These are phyloP conservation scores for Nebria ingens DNA, from an alignment of 1,140 invertebrate genomes.

Conservation along the genomic window DNA sequence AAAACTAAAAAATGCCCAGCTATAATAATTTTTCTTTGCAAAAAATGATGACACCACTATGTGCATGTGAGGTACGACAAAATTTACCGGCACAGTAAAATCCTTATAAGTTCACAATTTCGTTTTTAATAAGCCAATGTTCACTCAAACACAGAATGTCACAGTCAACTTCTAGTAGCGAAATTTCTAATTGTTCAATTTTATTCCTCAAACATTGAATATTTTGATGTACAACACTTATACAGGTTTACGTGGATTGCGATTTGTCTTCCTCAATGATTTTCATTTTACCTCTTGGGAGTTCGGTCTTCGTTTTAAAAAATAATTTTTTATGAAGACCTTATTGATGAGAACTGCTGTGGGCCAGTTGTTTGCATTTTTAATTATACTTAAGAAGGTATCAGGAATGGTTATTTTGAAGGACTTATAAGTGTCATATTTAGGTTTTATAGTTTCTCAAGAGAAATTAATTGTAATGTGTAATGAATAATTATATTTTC, in stretches of 20 bases:
- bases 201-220: background rate
- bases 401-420: too few relatives aligned
- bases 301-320: background rate
- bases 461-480: too few relatives aligned
- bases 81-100: background rate
- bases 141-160: background rate
- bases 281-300: constrained; percentile 1
- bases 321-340: too few relatives aligned
- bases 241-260: background rate
- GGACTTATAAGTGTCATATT: too few relatives aligned
- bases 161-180: background rate
- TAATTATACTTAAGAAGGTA: too few relatives aligned
- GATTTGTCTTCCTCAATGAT: too few relatives aligned
- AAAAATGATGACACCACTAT: background rate
- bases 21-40: too few relatives aligned
- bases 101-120: background rate
- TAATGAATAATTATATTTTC: too few relatives aligned
- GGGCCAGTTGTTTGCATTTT: too few relatives aligned
- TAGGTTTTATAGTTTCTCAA: too few relatives aligned
- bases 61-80: background rate
- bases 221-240: constrained; percentile 8
- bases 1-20: too few relatives aligned
- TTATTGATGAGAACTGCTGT: too few relatives aligned
- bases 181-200: background rate
- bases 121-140: background rate